Evolutionary conservation across 2,113 vertebrate genomes (phyloP), one percentile per base, ranked within the genome.

Genomic region (Copsychus sechellarum): DNA sequence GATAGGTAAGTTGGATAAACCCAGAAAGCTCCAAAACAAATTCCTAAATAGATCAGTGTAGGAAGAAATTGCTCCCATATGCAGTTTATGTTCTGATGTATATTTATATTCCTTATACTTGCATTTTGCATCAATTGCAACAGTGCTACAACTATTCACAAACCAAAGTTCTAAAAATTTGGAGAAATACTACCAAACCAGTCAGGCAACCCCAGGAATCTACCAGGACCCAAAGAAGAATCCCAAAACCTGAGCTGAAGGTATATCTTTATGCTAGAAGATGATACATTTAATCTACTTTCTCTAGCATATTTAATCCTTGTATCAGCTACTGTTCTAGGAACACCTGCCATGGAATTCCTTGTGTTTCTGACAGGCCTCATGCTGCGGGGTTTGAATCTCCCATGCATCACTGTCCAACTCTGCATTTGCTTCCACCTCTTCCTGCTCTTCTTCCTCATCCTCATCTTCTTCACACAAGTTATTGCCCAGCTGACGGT

Each of bases 401-500:
- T 96, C 97, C 86, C 98, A 98, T 6, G 93, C 97, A 19, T 96
- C 98, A 31, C 96, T 97, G 5, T 97, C 98, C 65, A 98, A 70
- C 2, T 97, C 98, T 7, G 62, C 73, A 51, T 91, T 86, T 28
- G 56, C 36, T 80, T 81, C 86, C 28, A 42, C 17, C 5, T 21
- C 84, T n/a, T 88, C 92, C 67, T 98, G 98, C 11, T 98, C 98
- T 22, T 94, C 97, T 10, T 98, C 98, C 1, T 98, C 98, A 11
- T 97, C 97, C 1, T 98, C 98, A 12, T 98, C 98, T 95, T 97
- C 96, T 34, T 98, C 98, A 65, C 95, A 96, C 16, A 98, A 78
- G 29, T 93, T 98, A 34, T 98, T 98, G 56, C 98, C 98, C 91
- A 99, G 69, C 87, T 99, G 99, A 60, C 98, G 98, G 91, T 98